Evolutionary conservation across 2,797 vertebrate species (phyloP).

Genomic region (Agapornis canus): DNA sequence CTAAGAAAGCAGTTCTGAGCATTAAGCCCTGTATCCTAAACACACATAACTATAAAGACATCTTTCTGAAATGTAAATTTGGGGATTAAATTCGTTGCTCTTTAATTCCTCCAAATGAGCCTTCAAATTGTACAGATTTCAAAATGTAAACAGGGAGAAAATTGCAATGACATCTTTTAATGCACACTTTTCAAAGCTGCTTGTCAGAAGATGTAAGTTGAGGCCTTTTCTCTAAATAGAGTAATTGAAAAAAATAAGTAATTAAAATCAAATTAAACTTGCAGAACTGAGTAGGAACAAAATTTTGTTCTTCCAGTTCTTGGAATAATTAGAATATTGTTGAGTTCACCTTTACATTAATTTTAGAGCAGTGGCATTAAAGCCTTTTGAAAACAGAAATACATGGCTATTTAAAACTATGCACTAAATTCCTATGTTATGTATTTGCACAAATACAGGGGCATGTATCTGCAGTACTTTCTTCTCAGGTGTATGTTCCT

Average conservation of each 20-base stretch:
- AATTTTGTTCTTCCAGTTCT: background rate
- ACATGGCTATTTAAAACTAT: background rate
- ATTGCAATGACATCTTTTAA: background rate
- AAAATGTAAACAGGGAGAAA: background rate
- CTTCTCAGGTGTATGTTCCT: slow-evolving; percentile 46
- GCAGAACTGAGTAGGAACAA: background rate
- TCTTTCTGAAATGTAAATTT: background rate
- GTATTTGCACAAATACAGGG: background rate
- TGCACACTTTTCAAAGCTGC: background rate
- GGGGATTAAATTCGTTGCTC: background rate
- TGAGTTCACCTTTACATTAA: background rate
- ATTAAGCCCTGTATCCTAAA: slow-evolving; percentile 7
- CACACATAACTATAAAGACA: background rate
- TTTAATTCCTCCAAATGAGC: slow-evolving; percentile 1
- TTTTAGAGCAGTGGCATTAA: background rate
- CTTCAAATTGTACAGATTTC: background rate
- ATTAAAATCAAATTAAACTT: background rate
- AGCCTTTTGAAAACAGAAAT: background rate
- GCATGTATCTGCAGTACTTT: background rate
- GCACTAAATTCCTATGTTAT: background rate
- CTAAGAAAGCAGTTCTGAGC: background rate
- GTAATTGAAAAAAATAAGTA: background rate
- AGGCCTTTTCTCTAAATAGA: background rate
- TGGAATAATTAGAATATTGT: background rate
- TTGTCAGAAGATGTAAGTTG: background rate